Base-by-base conservation (phyloP, 2,888 invertebrate species). In the Neria commutata region DNA sequence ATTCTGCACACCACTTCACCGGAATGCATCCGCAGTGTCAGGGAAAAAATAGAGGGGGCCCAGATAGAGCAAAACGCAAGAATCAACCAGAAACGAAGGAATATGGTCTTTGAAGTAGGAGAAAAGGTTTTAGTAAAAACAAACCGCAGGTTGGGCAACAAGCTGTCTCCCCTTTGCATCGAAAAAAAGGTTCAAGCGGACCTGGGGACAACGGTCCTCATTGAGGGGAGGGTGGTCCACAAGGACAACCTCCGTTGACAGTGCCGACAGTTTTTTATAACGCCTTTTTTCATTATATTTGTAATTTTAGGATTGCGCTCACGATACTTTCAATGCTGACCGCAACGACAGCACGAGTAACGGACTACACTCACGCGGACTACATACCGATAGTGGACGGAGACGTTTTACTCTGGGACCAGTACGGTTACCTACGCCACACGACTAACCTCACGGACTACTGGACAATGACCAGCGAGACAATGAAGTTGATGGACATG, bases 361-460 rank as follows among this genome's bases (percentile, higher is more conserved):
- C 24, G 8, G 48, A 58, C 53, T 58, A 54, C 25, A 23, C 49
- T 6, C 34, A 58, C 14, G 40, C 53, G 34, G 23, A 16, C 11
- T 48, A 51, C 53, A 58, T 53, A 16, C 58, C 53, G 11, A 52
- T 54, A n/a, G 24, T 17, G 1, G 33, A 25, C 17, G 57, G 51
- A 1, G 52, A 48, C 48, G n/a, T 55, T n/a, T 26, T 48, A 46
- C 45, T 54, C 4, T 54, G 46, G 54, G 21, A 46, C 3, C 11
- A 46, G 14, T 54, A 16, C 16, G 48, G 17, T 19, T 46, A 48
- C n/a, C n/a, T 54, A 2, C 33, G 46, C 19, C 57, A 57, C 17
- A 42, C 42, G 2, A 52, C 57, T 3, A 52, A 57, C 57, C 53
- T 58, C 11, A 48, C 53, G 3, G 40, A 53, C 19, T 47, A 53